These are phyloP conservation scores for Dendronephthya gigantea DNA, from an alignment of 64 coral and sea anemone genomes.

Conservation along the genomic window DNA sequence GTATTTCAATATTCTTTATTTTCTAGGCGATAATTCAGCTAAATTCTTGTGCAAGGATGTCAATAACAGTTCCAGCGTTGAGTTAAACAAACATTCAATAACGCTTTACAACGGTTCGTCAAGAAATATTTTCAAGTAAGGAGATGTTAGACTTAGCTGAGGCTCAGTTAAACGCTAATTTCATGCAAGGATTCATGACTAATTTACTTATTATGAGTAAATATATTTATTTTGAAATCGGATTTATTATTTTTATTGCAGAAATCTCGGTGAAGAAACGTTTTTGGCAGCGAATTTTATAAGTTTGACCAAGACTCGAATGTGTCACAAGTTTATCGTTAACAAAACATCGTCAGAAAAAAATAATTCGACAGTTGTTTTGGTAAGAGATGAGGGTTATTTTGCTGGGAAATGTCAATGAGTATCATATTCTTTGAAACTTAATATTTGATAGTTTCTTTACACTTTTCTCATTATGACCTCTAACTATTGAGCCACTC, in stretches of 20 bases:
- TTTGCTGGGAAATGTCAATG: too few relatives aligned
- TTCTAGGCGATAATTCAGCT: not conserved
- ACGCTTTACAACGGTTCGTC: not conserved
- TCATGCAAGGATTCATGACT: too few relatives aligned
- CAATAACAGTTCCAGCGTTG: not conserved
- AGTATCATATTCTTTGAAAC: too few relatives aligned
- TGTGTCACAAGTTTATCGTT: constrained; percentile 10
- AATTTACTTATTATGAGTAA: too few relatives aligned
- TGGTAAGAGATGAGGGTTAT: too few relatives aligned
- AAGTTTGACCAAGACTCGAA: not conserved
- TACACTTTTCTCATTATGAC: too few relatives aligned
- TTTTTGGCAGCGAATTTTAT: not conserved
- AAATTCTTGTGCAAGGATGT: not conserved
- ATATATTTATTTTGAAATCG: not conserved
- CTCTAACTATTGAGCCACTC: too few relatives aligned
- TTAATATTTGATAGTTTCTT: too few relatives aligned
- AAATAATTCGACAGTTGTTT: not conserved
- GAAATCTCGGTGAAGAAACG: not conserved
- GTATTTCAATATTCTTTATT: too few relatives aligned
- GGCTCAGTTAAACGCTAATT: too few relatives aligned
- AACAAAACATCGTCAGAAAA: not conserved
- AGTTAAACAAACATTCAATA: not conserved
- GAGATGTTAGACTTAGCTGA: too few relatives aligned
- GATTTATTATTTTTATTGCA: not conserved
- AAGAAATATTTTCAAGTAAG: not conserved